phyloP scores from a whole-genome alignment of 1,140 invertebrate genomes.

The Psilanteris sp. region DNA sequence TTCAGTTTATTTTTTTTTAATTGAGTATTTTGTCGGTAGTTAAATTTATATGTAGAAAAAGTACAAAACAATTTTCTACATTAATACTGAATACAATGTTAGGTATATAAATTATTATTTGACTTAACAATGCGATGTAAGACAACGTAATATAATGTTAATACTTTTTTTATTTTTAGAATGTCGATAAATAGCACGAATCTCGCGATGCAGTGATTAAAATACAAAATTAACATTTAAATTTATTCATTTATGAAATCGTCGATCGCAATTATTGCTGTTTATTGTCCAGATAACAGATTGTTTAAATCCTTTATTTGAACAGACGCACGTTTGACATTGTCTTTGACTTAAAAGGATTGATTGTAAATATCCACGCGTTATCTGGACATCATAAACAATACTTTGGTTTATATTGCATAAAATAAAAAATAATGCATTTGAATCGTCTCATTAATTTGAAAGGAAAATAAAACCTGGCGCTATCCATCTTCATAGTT shows the following conservation, averaged over 20 bases:
- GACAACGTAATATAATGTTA: slow-evolving; percentile 6
- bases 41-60: slow-evolving; percentile 15
- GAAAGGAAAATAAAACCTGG: too few relatives aligned
- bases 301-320: too few relatives aligned
- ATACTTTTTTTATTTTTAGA: slow-evolving; percentile 27
- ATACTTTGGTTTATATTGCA: slow-evolving; percentile 34
- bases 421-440: neutral
- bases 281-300: slow-evolving; percentile 12
- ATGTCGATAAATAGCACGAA: slow-evolving; percentile 6
- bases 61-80: slow-evolving; percentile 1
- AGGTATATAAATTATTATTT: slow-evolving; percentile 4
- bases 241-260: neutral
- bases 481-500: too few relatives aligned
- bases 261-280: neutral
- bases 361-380: too few relatives aligned
- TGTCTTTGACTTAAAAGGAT: too few relatives aligned
- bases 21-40: slow-evolving; percentile 28
- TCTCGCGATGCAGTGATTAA: neutral
- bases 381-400: slow-evolving; percentile 5
- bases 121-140: slow-evolving; percentile 5
- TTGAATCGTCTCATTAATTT: neutral
- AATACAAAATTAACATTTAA: slow-evolving; percentile 4
- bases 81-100: slow-evolving; percentile 36
- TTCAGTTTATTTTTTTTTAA: neutral
- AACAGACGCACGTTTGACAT: too few relatives aligned